Percentiles rank a stretch among this genome's conserved stretches.
These are phyloP conservation scores for Ochropleura leucogaster DNA, from an alignment of 2,888 invertebrate genomes.

Conservation along the genomic window DNA sequence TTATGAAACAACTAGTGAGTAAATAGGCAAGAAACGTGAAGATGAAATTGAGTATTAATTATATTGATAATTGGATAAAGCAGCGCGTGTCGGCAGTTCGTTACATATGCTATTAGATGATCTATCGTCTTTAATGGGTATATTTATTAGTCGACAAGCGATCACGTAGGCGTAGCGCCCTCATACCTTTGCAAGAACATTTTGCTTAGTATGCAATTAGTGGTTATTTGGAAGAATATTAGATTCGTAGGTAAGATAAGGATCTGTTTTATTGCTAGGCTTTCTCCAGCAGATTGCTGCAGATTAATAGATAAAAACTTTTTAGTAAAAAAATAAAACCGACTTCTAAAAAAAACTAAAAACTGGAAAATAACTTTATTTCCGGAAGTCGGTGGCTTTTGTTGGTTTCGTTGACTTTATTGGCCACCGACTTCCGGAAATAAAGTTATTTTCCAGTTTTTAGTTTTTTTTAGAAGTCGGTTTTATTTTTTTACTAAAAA, in stretches of 20 bases:
- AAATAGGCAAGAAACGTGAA: slow-evolving; percentile 9
- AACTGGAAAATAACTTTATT: no score
- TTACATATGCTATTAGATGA: slow-evolving; percentile 59
- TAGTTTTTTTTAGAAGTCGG: no score
- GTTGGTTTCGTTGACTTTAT: no score
- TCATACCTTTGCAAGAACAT: not conserved
- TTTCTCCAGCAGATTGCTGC: not conserved
- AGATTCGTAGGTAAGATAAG: not conserved
- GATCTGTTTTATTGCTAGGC: not conserved
- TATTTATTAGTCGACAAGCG: slow-evolving; percentile 37
- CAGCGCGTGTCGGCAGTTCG: slow-evolving; percentile 63
- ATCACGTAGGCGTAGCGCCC: slow-evolving; percentile 19
- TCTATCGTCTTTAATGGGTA: slow-evolving; percentile 59
- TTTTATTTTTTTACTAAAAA: no score
- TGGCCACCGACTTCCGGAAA: no score
- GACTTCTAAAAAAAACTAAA: no score
- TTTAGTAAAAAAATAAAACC: no score
- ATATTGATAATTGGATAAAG: slow-evolving; percentile 59
- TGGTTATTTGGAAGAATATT: not conserved
- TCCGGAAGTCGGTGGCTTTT: no score
- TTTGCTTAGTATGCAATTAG: slow-evolving; percentile 29
- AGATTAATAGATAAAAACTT: no score
- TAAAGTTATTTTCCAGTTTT: no score
- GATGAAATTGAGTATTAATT: slow-evolving; percentile 45
- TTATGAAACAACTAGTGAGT: slow-evolving; percentile 1